Base-by-base conservation (phyloP, 2,797 vertebrate species). In the Pangasius macronema region DNA sequence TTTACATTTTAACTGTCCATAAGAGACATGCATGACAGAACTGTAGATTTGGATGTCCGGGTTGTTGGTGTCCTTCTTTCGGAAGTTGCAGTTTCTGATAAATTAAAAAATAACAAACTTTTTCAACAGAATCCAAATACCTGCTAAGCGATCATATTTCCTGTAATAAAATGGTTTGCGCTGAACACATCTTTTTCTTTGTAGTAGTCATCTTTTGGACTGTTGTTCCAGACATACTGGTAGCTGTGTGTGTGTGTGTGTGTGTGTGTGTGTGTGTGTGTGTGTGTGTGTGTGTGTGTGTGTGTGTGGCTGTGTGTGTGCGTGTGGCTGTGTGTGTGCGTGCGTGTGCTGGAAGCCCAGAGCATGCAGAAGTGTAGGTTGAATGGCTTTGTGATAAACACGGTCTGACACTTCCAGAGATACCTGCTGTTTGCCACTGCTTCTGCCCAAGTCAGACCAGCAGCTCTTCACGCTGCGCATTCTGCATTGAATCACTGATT, bases 1-100 rank as follows among this genome's bases (percentile, higher is more conserved):
- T 27, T 57, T 81, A 86, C 13, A 7, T 92, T 93, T 94, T 84
- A 81, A 95, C 93, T 87, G 89, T 83, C 93, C 93, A 7, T 95
- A 95, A 90, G 7, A 46, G 46, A 46, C 46, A 46, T 95, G 95
- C 96, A 96, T 95, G 86, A 95, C 92, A 79, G 94, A 95, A 14
- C 85, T 91, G 86, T 95, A 96, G 88, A 95, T 86, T 95, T 94
- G 3, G 85, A 93, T 93, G 70, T 90, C 92, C 85, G 94, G 87
- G 86, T 95, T 95, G 87, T 89, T 92, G 55, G 94, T 93, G 84
- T 95, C 92, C 14, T 93, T 70, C 91, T 93, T 93, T 73, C 92
- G 84, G 90, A 96, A 94, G 90, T 94, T 94, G 75, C 57, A n/a
- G 81, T 77, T 57, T 14, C 77, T 87, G 63, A 81, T 46, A 6